Conservation (phyloP, 2,888 invertebrate species). For the Metopia argyrocephala region DNA sequence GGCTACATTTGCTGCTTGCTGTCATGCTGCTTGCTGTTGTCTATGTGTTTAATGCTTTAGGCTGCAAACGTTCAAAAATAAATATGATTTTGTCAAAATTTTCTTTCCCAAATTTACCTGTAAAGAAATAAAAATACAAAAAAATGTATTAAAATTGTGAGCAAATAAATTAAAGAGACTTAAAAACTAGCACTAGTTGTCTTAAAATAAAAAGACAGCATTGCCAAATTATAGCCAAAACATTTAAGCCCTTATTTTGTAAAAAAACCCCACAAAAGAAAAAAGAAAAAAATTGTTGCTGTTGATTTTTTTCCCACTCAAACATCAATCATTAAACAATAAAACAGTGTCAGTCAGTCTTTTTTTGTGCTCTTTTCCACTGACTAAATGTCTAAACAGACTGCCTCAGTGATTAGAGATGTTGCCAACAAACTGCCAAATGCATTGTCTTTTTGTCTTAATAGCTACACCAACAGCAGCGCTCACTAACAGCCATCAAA, state of each 20-base stretch:
- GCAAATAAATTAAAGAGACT: background rate
- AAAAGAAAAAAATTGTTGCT: background rate
- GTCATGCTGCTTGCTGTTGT: no score
- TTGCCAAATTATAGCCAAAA: background rate
- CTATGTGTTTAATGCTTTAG: no score
- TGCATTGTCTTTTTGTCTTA: slow-evolving; percentile 47
- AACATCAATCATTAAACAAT: slow-evolving; percentile 55
- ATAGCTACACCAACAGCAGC: slow-evolving; percentile 27
- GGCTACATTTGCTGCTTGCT: no score
- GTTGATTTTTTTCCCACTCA: no score
- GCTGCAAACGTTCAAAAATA: no score
- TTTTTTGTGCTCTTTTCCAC: background rate
- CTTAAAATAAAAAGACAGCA: background rate
- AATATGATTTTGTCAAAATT: background rate
- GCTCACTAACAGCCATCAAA: background rate
- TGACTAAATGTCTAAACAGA: slow-evolving; percentile 24
- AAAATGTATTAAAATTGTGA: background rate
- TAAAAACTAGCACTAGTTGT: no score
- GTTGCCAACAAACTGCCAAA: slow-evolving; percentile 37
- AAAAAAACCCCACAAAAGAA: no score
- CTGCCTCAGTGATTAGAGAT: slow-evolving; percentile 28
- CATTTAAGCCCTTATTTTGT: no score
- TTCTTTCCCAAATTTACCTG: background rate
- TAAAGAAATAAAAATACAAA: background rate
- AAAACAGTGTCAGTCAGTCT: slow-evolving; percentile 23